phyloP scores from a whole-genome alignment of 2,113 vertebrate genomes.

The Coturnix japonica region DNA sequence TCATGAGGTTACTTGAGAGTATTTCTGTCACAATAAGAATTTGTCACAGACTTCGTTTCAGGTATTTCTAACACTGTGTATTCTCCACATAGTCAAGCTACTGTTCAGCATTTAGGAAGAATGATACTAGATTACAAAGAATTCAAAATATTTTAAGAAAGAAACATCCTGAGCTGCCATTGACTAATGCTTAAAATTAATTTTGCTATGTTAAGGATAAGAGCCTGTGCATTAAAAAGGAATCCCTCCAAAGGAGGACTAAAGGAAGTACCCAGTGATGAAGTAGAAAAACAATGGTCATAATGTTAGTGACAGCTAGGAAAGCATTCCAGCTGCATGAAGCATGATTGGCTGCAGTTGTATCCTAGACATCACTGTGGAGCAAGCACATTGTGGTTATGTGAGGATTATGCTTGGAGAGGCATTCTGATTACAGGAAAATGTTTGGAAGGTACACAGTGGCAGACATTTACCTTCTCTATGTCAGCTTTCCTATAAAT shows the following conservation, averaged over 20 bases:
- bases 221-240: background rate
- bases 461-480: background rate
- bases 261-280: background rate
- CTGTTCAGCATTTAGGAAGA: background rate
- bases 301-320: background rate
- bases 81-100: background rate
- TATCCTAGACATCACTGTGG: background rate
- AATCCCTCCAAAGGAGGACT: background rate
- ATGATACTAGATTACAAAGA: background rate
- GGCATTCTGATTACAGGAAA: background rate
- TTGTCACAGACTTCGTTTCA: accelerated
- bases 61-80: background rate
- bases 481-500: background rate
- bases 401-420: background rate
- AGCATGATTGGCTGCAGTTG: background rate
- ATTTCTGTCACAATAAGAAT: background rate
- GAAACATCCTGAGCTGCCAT: background rate
- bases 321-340: background rate
- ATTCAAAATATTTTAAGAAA: background rate
- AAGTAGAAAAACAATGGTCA: background rate
- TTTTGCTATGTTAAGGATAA: background rate
- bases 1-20: background rate
- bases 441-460: background rate
- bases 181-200: background rate
- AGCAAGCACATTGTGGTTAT: background rate